These are phyloP conservation scores for Drosophila burlai DNA, from an alignment of 1,140 invertebrate species.

Conservation along the genomic window DNA sequence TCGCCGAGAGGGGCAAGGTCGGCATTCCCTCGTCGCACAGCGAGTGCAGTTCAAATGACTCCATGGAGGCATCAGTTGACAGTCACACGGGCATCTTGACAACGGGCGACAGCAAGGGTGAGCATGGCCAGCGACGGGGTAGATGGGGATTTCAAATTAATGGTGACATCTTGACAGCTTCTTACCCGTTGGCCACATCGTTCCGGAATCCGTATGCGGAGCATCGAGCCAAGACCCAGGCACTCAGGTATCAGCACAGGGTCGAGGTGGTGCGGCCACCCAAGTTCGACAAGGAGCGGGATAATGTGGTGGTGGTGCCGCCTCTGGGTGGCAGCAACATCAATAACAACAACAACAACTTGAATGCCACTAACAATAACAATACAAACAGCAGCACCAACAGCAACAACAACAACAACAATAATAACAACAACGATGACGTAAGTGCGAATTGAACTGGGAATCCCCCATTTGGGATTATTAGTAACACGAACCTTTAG, in stretches of 20 bases:
- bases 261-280: constrained; percentile 58
- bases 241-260: constrained; percentile 61
- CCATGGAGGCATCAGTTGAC: constrained; percentile 80
- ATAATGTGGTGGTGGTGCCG: constrained; percentile 64
- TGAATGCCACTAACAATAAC: constrained; percentile 30
- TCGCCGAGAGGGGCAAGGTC: constrained; percentile 84
- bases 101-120: constrained; percentile 84
- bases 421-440: constrained; percentile 85
- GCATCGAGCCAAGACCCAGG: constrained; percentile 54
- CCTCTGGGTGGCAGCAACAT: constrained; percentile 33
- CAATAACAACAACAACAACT: constrained; percentile 64
- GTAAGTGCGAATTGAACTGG: constrained; percentile 29
- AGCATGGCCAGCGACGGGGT: background rate
- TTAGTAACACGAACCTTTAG: background rate
- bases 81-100: constrained; percentile 82
- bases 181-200: constrained; percentile 34
- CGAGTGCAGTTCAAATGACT: constrained; percentile 85
- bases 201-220: constrained; percentile 62
- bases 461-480: background rate
- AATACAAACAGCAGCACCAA: constrained; percentile 30
- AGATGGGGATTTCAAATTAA: constrained; percentile 18
- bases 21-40: constrained; percentile 84
- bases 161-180: constrained; percentile 23
- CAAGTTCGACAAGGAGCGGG: constrained; percentile 61
- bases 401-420: constrained; percentile 44